A percentile compares a stretch with the other conserved stretches of the same genome.
Evolutionary conservation across 2,888 invertebrate genomes (phyloP).

Genomic region (Drepanosiphum platanoidis): DNA sequence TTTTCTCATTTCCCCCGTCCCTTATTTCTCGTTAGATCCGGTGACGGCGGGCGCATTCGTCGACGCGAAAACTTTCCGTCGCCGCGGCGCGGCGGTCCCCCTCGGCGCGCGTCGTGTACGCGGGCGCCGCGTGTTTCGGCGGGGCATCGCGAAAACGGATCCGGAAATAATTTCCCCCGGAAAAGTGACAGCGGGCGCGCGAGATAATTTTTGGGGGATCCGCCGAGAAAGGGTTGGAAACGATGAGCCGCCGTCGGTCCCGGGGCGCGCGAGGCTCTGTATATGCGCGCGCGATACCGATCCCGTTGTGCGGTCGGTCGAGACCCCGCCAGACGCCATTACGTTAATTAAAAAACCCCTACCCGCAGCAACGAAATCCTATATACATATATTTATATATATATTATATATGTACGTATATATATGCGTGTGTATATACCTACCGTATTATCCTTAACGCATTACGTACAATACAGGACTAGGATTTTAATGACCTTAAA

Average conservation of each 20-base stretch:
- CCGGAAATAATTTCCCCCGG: slow-evolving; percentile 7
- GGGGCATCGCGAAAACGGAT: not conserved
- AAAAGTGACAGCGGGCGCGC: slow-evolving; percentile 5
- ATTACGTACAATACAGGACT: too few species aligned
- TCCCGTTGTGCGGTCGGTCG: not conserved
- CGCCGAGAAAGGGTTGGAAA: slow-evolving; percentile 1
- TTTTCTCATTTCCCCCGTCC: not conserved
- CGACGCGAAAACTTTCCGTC: not conserved
- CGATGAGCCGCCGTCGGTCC: not conserved
- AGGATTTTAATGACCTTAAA: too few species aligned
- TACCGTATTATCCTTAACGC: too few species aligned
- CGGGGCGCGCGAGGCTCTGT: not conserved
- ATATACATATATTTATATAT: slow-evolving; percentile 8
- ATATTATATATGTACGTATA: not conserved
- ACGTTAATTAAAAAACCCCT: slow-evolving; percentile 49
- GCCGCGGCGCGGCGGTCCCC: not conserved
- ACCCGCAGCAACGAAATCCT: not conserved
- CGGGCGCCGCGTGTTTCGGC: not conserved
- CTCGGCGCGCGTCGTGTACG: not conserved
- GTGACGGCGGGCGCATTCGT: not conserved
- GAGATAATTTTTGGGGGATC: slow-evolving; percentile 36
- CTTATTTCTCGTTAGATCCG: not conserved
- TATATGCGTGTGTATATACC: not conserved
- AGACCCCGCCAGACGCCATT: not conserved
- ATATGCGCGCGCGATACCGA: slow-evolving; percentile 21